Percentiles rank a stretch among this genome's conserved stretches.
Conservation (phyloP, 2,113 vertebrate species). For the Cyprinus carpio region DNA sequence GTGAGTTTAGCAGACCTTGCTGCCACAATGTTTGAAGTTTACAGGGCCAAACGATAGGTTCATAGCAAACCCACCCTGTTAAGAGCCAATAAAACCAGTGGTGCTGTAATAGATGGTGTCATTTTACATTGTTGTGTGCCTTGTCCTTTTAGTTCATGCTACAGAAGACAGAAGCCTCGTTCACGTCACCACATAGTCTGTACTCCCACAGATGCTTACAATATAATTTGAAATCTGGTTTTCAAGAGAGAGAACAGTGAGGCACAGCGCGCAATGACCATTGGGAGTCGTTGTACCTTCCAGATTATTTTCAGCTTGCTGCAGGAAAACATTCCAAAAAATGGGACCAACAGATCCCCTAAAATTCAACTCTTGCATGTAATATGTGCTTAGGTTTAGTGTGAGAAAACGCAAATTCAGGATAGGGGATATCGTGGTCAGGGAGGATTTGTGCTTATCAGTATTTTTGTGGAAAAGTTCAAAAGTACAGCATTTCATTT, state of each 20-base stretch:
- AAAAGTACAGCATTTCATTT: neutral
- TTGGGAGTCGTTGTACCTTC: neutral
- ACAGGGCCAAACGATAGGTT: slow-evolving; percentile 20
- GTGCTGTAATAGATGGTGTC: too few relatives aligned
- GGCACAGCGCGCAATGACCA: neutral
- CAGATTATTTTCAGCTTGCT: neutral
- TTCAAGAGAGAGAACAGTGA: neutral
- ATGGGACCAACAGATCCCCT: neutral
- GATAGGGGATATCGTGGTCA: neutral
- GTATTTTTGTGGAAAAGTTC: neutral
- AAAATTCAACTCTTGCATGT: neutral
- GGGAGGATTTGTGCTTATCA: neutral
- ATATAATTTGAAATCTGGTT: neutral
- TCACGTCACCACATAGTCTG: neutral
- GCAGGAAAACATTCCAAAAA: neutral
- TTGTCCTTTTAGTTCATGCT: too few relatives aligned
- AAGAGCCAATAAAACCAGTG: too few relatives aligned
- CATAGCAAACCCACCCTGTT: slow-evolving; percentile 17
- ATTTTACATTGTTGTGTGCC: too few relatives aligned
- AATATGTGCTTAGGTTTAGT: neutral
- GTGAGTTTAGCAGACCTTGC: slow-evolving; percentile 53
- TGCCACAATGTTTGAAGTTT: slow-evolving; percentile 22
- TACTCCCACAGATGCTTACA: neutral
- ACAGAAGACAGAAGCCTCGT: neutral
- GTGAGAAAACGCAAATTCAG: neutral